A percentile compares a stretch with the other conserved stretches of the same genome.
phyloP scores from a whole-genome alignment of 2,888 invertebrate genomes.

The Gari tellinella region DNA sequence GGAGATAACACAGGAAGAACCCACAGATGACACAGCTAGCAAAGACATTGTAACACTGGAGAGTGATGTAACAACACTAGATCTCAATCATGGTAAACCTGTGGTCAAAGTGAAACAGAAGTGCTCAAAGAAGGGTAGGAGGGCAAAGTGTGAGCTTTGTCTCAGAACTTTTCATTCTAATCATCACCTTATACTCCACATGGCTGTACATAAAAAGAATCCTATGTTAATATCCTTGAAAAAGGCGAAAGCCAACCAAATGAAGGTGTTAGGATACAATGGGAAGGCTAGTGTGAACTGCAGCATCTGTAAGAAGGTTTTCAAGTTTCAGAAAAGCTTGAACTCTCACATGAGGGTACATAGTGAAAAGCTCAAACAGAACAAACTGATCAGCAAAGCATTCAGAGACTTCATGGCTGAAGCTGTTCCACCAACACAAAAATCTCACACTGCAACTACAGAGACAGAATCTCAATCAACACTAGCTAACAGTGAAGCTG shows the following conservation, averaged over 20 bases:
- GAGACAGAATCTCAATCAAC: not conserved
- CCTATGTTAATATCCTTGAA: constrained; percentile 48
- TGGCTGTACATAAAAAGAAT: constrained; percentile 54
- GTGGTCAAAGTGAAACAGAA: too few relatives aligned
- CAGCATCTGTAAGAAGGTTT: constrained; percentile 51
- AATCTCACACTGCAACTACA: not conserved
- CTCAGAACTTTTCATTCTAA: constrained; percentile 48
- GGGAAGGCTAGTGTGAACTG: constrained; percentile 41
- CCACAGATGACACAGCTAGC: not conserved
- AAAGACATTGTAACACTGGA: not conserved
- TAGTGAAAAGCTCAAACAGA: constrained; percentile 52
- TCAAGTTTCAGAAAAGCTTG: constrained; percentile 58
- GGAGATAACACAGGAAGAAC: constrained; percentile 17
- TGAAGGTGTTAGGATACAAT: constrained; percentile 47
- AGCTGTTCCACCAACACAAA: constrained; percentile 21
- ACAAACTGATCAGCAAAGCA: constrained; percentile 41
- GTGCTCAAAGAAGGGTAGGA: constrained; percentile 19
- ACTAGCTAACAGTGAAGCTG: not conserved
- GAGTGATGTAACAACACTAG: not conserved
- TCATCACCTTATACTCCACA: constrained; percentile 55
- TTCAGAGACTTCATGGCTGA: constrained; percentile 55
- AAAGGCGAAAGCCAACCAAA: constrained; percentile 56
- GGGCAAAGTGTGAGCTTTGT: constrained; percentile 58
- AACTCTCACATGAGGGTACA: constrained; percentile 60
- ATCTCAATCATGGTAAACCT: not conserved